A percentile compares a stretch with the other conserved stretches of the same genome.
Evolutionary conservation across 2,888 invertebrate species (phyloP).

Genomic region (Rhogogaster chlorosoma): DNA sequence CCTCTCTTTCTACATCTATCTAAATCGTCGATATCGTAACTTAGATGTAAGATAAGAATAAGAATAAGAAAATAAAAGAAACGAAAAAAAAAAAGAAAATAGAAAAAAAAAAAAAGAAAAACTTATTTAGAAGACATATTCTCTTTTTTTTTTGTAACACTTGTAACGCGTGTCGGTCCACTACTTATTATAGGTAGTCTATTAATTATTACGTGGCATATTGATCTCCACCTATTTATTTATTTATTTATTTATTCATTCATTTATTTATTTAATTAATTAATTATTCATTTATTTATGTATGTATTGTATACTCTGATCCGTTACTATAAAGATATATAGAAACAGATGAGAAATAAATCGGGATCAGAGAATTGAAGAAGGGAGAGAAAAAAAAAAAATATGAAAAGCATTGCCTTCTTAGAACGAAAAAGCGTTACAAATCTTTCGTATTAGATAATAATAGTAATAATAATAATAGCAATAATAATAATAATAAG

Average conservation of each 20-base stretch:
- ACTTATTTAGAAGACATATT: slow-evolving; percentile 69
- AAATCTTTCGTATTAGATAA: slow-evolving; percentile 8
- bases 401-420: background rate
- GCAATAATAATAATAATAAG: background rate
- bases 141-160: background rate
- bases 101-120: background rate
- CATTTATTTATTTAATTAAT: background rate
- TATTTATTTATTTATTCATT: background rate
- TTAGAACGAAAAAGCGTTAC: slow-evolving; percentile 15
- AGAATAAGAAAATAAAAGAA: background rate
- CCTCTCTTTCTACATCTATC: background rate
- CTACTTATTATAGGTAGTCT: background rate
- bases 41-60: slow-evolving; percentile 57
- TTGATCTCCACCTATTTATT: slow-evolving; percentile 2
- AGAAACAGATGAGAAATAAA: slow-evolving; percentile 7
- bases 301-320: background rate
- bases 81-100: background rate
- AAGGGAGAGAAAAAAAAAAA: background rate
- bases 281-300: background rate
- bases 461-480: background rate
- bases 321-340: background rate
- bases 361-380: background rate
- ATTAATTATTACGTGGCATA: slow-evolving; percentile 1
- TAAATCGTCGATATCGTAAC: slow-evolving; percentile 65
- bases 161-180: background rate